Evolutionary conservation across 2,113 vertebrate species (phyloP), one percentile per base, ranked within the genome.

Genomic region (Canis aureus): DNA sequence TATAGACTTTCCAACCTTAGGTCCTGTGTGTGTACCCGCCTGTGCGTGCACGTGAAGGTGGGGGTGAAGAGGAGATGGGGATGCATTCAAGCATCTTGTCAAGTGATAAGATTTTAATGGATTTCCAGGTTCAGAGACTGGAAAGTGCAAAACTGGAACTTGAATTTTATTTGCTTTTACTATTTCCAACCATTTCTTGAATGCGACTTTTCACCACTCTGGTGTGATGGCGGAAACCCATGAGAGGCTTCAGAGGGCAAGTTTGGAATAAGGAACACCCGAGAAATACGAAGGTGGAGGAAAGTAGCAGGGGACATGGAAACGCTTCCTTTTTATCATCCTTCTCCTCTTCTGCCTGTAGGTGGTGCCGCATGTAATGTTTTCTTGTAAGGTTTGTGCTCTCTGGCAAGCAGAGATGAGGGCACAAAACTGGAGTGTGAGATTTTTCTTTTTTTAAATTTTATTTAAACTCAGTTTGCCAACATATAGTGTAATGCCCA

Each of bases 351-450:
- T 78, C 62, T 73, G 73, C 92, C 92, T 94, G 78, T 93, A 93
- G 97, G 67, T 96, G 97, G 96, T 7, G 27, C 82, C 79, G 79
- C 92, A 29, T 53, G 4, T 66, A 88, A 59, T 1, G 13, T 81
- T 97, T 97, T 97, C 64, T 82, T 67, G 92, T 92, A 71, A 92
- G 82, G 7, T 38, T 53, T 19, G 25, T 43, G 66, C 71, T 69
- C 6, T 17, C 9, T 71, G 83, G 84, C 57, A 27, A 27, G 57
- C 25, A 10, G 69, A 53, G 62, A 43, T 38, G 23, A 23, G 25
- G 35, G 23, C 11, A 1, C 43, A 1, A 11, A 51, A 12, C 57
- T 81, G 19, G 81, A 53, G 64, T 78, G 55, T 78, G 51, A 43
- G n/a, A n/a, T 51, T 43, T 43, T 43, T 43, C 43, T 43, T 43